Conservation (phyloP, 1,140 invertebrate species). For the Polypedilum vanderplanki region DNA sequence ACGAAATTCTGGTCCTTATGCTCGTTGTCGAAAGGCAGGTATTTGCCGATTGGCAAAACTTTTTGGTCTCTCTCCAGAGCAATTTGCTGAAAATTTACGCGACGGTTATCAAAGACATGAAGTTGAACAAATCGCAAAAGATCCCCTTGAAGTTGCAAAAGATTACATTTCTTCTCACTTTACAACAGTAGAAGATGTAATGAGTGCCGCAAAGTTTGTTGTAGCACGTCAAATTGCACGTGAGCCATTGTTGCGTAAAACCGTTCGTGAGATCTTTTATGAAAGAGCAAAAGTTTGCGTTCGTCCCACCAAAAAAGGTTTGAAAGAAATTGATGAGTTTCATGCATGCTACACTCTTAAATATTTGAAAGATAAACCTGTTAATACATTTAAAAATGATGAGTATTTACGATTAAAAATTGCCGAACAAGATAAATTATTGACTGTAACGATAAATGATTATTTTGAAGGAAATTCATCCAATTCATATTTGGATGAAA, state of each 20-base stretch:
- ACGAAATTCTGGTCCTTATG: conserved; percentile 77
- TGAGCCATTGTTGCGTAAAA: conserved; percentile 82
- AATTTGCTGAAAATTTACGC: conserved; percentile 94
- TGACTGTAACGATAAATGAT: conserved; percentile 67
- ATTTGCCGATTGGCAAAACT: conserved; percentile 80
- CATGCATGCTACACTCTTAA: conserved; percentile 85
- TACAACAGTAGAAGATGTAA: conserved; percentile 60
- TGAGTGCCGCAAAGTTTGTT: conserved; percentile 87
- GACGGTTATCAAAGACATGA: conserved; percentile 97
- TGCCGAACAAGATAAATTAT: conserved; percentile 80
- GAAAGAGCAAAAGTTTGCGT: conserved; percentile 81
- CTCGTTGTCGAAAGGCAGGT: conserved; percentile 75
- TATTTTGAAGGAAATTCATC: conserved; percentile 70
- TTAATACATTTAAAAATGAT: conserved; percentile 80
- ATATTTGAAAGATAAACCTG: conserved; percentile 92
- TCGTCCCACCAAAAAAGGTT: conserved; percentile 80
- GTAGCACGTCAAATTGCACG: conserved; percentile 87
- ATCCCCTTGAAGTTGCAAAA: conserved; percentile 72
- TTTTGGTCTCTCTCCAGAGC: conserved; percentile 91
- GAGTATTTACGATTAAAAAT: conserved; percentile 80
- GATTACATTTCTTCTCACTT: conserved; percentile 56
- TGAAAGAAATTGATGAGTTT: conserved; percentile 90
- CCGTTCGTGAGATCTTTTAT: conserved; percentile 82
- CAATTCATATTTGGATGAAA: conserved; percentile 77
- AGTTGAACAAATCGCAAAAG: conserved; percentile 80